Evolutionary conservation across 2,888 invertebrate species (phyloP).

Genomic region (Sceliomorpha sp.): DNA sequence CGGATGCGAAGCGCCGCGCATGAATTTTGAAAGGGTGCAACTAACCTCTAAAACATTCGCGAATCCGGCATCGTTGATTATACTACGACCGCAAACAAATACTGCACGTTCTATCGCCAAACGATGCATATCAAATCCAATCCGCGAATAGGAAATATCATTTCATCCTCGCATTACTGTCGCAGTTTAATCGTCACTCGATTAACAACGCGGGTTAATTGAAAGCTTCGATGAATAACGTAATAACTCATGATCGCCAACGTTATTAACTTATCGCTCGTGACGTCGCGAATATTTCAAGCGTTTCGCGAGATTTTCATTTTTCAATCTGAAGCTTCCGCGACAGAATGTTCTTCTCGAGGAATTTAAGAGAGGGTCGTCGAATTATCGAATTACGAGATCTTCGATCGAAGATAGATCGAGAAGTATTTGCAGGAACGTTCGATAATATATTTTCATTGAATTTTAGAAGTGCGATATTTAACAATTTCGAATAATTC

Average conservation of each 20-base stretch:
- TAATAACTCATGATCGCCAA: constrained; percentile 4
- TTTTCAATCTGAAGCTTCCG: neutral
- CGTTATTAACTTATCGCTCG: constrained; percentile 1
- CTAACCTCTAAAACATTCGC: constrained; percentile 46
- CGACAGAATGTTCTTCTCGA: constrained; percentile 1
- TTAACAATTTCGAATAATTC: too few species aligned
- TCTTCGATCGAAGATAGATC: too few species aligned
- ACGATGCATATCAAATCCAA: constrained; percentile 35
- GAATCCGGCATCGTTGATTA: constrained; percentile 41
- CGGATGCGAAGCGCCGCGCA: constrained; percentile 38
- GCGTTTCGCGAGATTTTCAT: neutral
- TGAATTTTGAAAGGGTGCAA: constrained; percentile 48
- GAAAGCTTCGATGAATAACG: constrained; percentile 9
- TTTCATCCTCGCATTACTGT: constrained; percentile 17
- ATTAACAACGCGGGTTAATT: constrained; percentile 19
- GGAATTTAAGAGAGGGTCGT: too few species aligned
- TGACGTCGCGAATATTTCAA: constrained; percentile 10
- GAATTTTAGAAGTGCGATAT: too few species aligned
- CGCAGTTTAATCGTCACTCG: constrained; percentile 14
- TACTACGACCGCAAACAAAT: constrained; percentile 48
- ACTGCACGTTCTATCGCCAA: constrained; percentile 33
- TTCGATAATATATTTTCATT: too few species aligned
- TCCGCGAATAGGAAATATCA: constrained; percentile 24
- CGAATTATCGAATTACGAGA: too few species aligned
- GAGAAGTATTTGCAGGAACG: too few species aligned